Evolutionary conservation across 2,797 vertebrate genomes (phyloP).

Genomic region (Alcedo quadribrachys): DNA sequence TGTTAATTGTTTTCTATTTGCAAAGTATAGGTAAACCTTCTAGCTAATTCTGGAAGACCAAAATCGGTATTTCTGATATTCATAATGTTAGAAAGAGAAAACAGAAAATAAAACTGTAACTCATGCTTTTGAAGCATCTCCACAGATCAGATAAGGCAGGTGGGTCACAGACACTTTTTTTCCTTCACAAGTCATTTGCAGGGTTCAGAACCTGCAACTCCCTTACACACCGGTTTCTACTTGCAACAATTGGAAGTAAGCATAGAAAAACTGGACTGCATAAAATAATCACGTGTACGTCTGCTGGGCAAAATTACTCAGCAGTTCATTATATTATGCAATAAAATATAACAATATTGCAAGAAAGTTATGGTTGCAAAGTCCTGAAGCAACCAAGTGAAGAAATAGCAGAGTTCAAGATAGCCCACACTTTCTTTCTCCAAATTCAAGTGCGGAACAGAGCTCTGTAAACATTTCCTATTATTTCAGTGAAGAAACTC

Average conservation of each 20-base stretch:
- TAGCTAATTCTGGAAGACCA: neutral
- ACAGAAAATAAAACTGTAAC: neutral
- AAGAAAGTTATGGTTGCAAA: neutral
- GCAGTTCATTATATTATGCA: neutral
- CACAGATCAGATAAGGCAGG: neutral
- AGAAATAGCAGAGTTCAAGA: neutral
- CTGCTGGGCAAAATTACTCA: neutral
- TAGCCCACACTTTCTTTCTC: neutral
- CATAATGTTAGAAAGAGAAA: neutral
- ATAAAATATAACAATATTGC: constrained; percentile 3
- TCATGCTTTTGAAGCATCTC: neutral
- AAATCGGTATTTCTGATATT: neutral
- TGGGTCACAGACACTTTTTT: neutral
- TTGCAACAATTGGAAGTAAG: neutral
- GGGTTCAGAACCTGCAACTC: neutral
- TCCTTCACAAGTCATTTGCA: neutral
- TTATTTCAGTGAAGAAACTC: neutral
- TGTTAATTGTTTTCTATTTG: neutral
- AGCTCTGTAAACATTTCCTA: neutral
- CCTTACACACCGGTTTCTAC: neutral
- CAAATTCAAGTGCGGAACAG: neutral
- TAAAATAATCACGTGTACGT: neutral
- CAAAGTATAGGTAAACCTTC: neutral
- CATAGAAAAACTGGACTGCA: neutral
- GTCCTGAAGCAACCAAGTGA: neutral